Conservation (phyloP, 2,888 invertebrate species). For the Apodemia mormo region DNA sequence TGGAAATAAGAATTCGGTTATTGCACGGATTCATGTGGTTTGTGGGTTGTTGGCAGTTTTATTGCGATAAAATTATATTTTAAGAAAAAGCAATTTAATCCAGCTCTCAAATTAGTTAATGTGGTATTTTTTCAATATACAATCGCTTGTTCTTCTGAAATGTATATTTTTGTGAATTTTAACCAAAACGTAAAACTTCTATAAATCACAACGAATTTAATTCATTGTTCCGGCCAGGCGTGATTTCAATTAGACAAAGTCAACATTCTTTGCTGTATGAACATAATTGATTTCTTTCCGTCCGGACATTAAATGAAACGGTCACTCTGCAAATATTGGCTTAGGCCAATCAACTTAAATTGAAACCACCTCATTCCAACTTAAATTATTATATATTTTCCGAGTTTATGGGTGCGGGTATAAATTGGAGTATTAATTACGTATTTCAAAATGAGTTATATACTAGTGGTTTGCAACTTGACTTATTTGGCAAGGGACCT, state of each 20-base stretch:
- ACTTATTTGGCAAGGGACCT: no score
- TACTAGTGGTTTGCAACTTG: no score
- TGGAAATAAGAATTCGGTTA: no score
- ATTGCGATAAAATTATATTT: no score
- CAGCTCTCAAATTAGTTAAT: neutral
- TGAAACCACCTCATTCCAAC: constrained; percentile 19
- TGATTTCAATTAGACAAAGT: constrained; percentile 70
- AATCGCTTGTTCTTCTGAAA: neutral
- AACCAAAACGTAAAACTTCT: neutral
- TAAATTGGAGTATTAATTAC: neutral
- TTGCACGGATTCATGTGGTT: no score
- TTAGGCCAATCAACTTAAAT: constrained; percentile 25
- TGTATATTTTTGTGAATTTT: neutral
- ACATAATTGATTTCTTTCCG: constrained; percentile 51
- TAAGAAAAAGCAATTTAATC: no score
- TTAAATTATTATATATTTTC: constrained; percentile 22
- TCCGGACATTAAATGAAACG: constrained; percentile 30
- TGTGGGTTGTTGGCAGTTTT: no score
- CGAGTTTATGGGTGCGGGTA: neutral
- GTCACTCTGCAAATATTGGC: constrained; percentile 31
- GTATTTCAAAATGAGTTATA: neutral
- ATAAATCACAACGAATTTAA: constrained; percentile 37
- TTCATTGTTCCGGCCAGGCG: constrained; percentile 61
- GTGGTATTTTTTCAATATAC: neutral
- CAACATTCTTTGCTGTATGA: constrained; percentile 54